phyloP scores from a whole-genome alignment of 1,140 invertebrate genomes.

The Marisa cornuarietis region DNA sequence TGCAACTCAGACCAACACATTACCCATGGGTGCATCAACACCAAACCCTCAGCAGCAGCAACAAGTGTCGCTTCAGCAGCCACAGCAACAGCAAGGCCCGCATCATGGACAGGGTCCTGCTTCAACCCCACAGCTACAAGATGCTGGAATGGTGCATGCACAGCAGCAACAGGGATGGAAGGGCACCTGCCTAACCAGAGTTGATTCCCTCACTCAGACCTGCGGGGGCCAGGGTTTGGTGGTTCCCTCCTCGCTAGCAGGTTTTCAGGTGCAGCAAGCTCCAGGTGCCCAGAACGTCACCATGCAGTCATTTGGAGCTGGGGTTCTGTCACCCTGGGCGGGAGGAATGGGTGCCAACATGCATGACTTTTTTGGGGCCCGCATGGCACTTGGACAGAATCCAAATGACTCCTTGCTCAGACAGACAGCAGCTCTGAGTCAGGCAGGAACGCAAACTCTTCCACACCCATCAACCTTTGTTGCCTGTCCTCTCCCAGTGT shows the following conservation, averaged over 20 bases:
- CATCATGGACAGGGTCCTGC: not conserved
- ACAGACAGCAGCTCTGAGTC: constrained; percentile 14
- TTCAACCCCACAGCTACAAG: constrained; percentile 16
- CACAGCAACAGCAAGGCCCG: not conserved
- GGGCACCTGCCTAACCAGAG: constrained; percentile 9
- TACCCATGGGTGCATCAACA: constrained; percentile 13
- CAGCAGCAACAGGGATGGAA: constrained; percentile 18
- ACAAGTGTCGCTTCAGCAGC: not conserved
- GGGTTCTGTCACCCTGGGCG: constrained; percentile 15
- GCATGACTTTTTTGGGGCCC: constrained; percentile 21
- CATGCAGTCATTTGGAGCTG: constrained; percentile 20
- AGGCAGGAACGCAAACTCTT: constrained; percentile 21
- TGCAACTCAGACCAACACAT: constrained; percentile 11
- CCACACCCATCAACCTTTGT: constrained; percentile 32
- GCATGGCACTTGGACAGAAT: constrained; percentile 13
- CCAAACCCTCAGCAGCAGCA: constrained; percentile 15
- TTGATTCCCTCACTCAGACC: constrained; percentile 18
- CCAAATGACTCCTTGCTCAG: constrained; percentile 21
- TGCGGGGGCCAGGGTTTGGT: constrained; percentile 18
- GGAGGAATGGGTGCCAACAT: constrained; percentile 14
- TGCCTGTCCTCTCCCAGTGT: constrained; percentile 35
- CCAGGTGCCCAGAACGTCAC: constrained; percentile 2
- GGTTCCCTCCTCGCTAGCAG: constrained; percentile 13
- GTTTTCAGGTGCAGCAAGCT: constrained; percentile 7
- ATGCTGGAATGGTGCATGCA: constrained; percentile 10